phyloP scores from a whole-genome alignment of 1,140 invertebrate genomes.

The Hypsibius dujardini region DNA sequence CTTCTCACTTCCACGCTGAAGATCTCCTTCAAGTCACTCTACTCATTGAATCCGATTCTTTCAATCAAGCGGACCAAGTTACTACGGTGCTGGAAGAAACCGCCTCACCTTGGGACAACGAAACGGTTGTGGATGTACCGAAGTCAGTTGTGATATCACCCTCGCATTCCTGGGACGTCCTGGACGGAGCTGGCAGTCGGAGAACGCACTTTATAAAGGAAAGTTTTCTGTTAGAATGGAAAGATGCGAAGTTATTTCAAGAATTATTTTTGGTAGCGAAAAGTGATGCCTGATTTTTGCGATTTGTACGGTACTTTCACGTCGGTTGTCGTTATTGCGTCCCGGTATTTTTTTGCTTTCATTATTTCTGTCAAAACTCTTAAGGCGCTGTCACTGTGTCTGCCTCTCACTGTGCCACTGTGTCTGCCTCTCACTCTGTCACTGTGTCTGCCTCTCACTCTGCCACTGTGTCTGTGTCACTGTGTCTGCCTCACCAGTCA shows the following conservation, averaged over 20 bases:
- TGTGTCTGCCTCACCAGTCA: background rate
- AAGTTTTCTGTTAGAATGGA: constrained; percentile 8
- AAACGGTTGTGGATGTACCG: background rate
- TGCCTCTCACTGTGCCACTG: background rate
- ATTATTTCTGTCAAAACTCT: no score
- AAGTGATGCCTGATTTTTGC: background rate
- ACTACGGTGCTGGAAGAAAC: background rate
- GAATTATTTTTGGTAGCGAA: constrained; percentile 13
- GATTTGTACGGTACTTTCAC: background rate
- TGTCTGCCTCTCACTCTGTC: background rate
- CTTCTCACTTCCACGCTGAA: background rate
- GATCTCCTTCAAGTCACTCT: constrained; percentile 6
- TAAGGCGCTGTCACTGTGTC: background rate
- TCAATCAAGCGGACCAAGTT: background rate
- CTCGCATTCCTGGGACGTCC: no score
- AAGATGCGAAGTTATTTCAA: constrained; percentile 15
- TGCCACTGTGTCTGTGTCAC: background rate
- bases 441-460: background rate
- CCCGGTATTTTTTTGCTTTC: background rate
- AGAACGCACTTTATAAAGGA: constrained; percentile 3
- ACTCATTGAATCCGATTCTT: background rate
- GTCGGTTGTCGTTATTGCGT: background rate
- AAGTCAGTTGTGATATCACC: no score
- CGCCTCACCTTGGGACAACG: background rate
- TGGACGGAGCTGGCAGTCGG: background rate